Percentiles rank a stretch among this genome's conserved stretches.
These are phyloP conservation scores for Leptobrachium ailaonicum DNA, from an alignment of 2,113 vertebrate species.

Conservation along the genomic window DNA sequence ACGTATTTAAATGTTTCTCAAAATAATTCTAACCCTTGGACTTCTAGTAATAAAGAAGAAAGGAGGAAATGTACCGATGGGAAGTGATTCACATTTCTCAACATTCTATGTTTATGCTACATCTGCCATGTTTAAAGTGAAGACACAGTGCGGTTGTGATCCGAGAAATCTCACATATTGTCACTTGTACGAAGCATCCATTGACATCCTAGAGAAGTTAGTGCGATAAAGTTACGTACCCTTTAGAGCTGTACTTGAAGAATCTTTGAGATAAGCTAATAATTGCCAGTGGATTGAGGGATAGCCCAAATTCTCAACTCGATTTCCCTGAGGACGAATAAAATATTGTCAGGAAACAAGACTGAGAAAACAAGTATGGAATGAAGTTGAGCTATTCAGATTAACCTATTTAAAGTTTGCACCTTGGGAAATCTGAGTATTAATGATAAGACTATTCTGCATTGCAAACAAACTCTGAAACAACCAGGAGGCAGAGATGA, in stretches of 20 bases:
- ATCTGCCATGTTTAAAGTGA: too few species aligned
- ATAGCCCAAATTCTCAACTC: conserved; percentile 62
- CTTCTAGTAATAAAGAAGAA: too few species aligned
- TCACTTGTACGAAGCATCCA: too few species aligned
- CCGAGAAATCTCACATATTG: too few species aligned
- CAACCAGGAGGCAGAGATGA: not conserved
- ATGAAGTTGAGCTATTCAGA: not conserved
- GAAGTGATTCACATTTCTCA: too few species aligned
- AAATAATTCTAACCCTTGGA: too few species aligned
- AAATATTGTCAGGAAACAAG: not conserved
- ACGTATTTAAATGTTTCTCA: too few species aligned
- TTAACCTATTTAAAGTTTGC: not conserved
- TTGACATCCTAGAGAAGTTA: not conserved
- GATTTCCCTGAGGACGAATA: conserved; percentile 57
- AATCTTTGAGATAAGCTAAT: conserved; percentile 62
- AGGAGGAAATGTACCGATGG: too few species aligned
- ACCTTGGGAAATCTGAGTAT: not conserved
- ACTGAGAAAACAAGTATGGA: not conserved
- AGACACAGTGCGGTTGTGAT: too few species aligned
- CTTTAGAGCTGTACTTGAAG: conserved; percentile 57
- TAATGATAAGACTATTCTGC: not conserved
- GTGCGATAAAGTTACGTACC: conserved; percentile 53
- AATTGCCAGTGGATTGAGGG: conserved; percentile 67
- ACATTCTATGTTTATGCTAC: too few species aligned
- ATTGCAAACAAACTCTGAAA: not conserved